Conservation (phyloP, 1,140 invertebrate genomes). For the Heterodera carotae region DNA sequence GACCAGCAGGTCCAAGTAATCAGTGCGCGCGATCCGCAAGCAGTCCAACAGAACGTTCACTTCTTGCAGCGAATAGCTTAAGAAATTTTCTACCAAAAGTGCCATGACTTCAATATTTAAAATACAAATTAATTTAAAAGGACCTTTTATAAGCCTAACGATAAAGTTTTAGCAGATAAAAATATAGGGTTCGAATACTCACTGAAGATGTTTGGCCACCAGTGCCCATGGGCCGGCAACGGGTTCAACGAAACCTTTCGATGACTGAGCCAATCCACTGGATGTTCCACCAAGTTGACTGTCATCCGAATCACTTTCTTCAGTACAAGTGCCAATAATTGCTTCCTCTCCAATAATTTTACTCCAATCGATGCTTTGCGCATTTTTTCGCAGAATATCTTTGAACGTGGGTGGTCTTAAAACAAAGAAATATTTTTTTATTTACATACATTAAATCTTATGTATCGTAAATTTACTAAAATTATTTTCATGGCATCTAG, state of each 20-base stretch:
- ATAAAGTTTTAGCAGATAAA: not conserved
- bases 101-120: conserved; percentile 20
- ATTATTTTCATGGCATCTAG: no score
- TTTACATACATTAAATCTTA: no score
- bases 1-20: conserved; percentile 22
- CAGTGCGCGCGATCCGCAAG: conserved; percentile 38
- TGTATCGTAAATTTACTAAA: no score
- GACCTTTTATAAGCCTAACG: no score
- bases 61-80: conserved; percentile 48
- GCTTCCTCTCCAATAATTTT: conserved; percentile 38
- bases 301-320: conserved; percentile 32
- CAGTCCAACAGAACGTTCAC: conserved; percentile 42
- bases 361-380: conserved; percentile 39
- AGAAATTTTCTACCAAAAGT: not conserved
- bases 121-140: conserved; percentile 36
- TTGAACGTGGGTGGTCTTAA: conserved; percentile 49
- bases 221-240: conserved; percentile 50
- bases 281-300: not conserved
- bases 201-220: conserved; percentile 52
- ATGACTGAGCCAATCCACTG: conserved; percentile 1
- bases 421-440: conserved; percentile 14
- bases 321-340: conserved; percentile 24
- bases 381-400: conserved; percentile 46
- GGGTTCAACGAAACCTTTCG: conserved; percentile 38
- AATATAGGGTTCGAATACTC: conserved; percentile 8